Conservation (phyloP, 1,140 invertebrate genomes). For the Cotesia chilonis region DNA sequence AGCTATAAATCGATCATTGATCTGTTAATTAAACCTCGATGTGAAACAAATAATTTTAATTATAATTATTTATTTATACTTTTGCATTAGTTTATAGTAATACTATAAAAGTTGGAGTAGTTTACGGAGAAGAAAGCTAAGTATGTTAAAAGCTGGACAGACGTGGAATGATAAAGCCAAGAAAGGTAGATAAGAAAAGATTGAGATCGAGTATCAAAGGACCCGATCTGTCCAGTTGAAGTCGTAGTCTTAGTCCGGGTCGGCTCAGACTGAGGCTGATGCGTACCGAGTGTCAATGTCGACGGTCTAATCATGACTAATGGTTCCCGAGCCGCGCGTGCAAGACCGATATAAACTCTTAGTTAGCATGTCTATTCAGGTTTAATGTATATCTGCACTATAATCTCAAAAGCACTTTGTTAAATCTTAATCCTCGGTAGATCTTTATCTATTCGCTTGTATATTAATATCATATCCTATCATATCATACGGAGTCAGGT, state of each 20-base stretch:
- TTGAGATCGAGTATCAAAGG: slow-evolving; percentile 44
- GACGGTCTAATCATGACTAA: slow-evolving; percentile 56
- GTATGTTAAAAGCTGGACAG: too few relatives aligned
- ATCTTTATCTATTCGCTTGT: neutral
- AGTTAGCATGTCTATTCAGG: too few relatives aligned
- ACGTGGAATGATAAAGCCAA: slow-evolving; percentile 18
- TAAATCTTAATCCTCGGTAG: slow-evolving; percentile 45
- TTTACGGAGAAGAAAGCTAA: too few relatives aligned
- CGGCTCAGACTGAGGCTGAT: neutral
- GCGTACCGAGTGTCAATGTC: slow-evolving; percentile 48
- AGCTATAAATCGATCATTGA: slow-evolving; percentile 9
- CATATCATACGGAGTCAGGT: too few relatives aligned
- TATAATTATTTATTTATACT: too few relatives aligned
- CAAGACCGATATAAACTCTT: neutral
- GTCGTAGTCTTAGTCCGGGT: too few relatives aligned
- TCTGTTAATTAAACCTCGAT: slow-evolving; percentile 20
- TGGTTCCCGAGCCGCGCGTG: slow-evolving; percentile 39
- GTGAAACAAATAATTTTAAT: neutral
- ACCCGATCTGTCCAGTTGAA: slow-evolving; percentile 45
- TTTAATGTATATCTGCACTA: too few relatives aligned
- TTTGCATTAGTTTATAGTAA: too few relatives aligned
- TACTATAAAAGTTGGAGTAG: too few relatives aligned
- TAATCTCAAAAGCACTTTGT: slow-evolving; percentile 39
- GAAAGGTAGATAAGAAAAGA: slow-evolving; percentile 20
- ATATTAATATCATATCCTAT: neutral